These are phyloP conservation scores for Nothura maculosa DNA, from an alignment of 2,797 vertebrate genomes.

Conservation along the genomic window DNA sequence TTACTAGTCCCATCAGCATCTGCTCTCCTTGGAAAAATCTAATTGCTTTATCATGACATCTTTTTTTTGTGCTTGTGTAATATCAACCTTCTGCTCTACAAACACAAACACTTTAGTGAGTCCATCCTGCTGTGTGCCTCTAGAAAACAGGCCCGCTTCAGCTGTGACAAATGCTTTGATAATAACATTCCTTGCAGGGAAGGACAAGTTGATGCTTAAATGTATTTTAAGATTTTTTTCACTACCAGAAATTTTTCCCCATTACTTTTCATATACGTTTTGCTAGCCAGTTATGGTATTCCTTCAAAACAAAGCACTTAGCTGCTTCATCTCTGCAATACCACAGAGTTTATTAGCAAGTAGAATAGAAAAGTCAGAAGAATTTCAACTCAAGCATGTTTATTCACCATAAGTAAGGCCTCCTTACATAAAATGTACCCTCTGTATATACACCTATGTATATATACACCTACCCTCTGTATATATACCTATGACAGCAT, in stretches of 20 bases:
- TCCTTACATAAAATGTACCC: no score
- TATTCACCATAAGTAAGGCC: background rate
- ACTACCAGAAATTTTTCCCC: background rate
- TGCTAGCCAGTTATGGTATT: background rate
- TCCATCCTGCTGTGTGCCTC: background rate
- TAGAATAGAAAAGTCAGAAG: background rate
- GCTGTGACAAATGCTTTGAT: background rate
- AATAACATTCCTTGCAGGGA: background rate
- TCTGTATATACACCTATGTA: background rate
- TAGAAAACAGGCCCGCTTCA: background rate
- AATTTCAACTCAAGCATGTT: background rate
- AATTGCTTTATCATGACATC: background rate
- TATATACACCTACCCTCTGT: no score
- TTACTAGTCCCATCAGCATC: background rate
- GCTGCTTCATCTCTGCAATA: constrained; percentile 13
- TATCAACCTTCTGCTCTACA: background rate
- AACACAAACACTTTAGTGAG: background rate
- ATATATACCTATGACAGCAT: background rate
- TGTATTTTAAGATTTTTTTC: background rate
- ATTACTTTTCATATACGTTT: background rate
- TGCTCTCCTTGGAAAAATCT: background rate
- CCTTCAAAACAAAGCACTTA: constrained; percentile 46
- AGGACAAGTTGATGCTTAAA: background rate
- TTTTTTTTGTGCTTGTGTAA: background rate
- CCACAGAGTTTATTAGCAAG: background rate